Conservation (phyloP, 2,797 vertebrate species). For the Rhincodon typus region DNA sequence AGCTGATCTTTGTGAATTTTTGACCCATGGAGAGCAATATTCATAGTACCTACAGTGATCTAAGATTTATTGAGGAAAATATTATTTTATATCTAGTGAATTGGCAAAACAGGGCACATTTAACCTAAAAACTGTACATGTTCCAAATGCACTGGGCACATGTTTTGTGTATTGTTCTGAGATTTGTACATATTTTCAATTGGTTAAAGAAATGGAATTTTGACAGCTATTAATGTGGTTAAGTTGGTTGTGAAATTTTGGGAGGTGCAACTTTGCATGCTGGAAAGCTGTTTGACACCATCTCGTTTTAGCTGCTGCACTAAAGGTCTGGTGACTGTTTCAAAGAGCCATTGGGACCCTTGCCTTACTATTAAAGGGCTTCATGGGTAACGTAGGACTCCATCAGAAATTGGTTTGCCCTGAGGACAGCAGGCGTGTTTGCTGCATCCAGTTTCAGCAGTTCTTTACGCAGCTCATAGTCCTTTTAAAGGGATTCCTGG, state of each 20-base stretch:
- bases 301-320: not conserved
- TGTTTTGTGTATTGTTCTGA: not conserved
- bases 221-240: not conserved
- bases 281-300: not conserved
- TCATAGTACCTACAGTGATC: not conserved
- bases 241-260: not conserved
- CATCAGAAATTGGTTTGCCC: not conserved
- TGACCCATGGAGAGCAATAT: not conserved
- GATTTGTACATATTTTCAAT: not conserved
- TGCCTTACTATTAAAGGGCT: not conserved
- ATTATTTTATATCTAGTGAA: not conserved
- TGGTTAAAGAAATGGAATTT: not conserved
- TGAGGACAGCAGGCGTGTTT: not conserved
- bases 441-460: not conserved
- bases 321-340: not conserved
- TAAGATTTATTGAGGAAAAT: not conserved
- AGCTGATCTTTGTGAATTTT: not conserved
- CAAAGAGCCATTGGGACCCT: too few relatives aligned
- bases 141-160: not conserved
- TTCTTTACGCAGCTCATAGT: not conserved
- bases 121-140: not conserved
- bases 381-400: not conserved
- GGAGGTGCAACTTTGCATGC: too few relatives aligned
- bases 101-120: not conserved
- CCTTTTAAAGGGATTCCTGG: not conserved